phyloP scores from a whole-genome alignment of 2,888 invertebrate genomes.

The Congeria kusceri region DNA sequence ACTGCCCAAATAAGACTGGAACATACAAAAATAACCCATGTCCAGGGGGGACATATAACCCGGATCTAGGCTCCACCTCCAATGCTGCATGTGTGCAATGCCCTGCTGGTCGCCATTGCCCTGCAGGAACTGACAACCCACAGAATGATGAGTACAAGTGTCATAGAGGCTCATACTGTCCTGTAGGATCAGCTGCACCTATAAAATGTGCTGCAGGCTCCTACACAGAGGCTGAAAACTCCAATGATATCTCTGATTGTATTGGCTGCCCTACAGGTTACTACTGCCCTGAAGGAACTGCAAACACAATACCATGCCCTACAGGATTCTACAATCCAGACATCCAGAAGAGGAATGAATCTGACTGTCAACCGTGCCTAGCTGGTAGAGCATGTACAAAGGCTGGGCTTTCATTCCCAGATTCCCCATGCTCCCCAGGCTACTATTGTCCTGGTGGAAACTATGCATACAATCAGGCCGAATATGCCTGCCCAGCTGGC shows the following conservation, averaged over 20 bases:
- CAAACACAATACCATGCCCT: conserved; percentile 76
- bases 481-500: conserved; percentile 82
- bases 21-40: conserved; percentile 78
- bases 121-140: conserved; percentile 78
- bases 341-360: conserved; percentile 53
- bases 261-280: conserved; percentile 74
- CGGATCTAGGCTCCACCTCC: conserved; percentile 70
- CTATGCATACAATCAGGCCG: conserved; percentile 77
- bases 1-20: conserved; percentile 77
- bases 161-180: conserved; percentile 81
- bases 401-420: conserved; percentile 75
- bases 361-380: conserved; percentile 76
- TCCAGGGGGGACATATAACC: conserved; percentile 74
- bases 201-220: conserved; percentile 79
- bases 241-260: conserved; percentile 74
- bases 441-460: conserved; percentile 84
- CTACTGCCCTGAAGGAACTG: conserved; percentile 72
- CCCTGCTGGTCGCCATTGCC: conserved; percentile 81
- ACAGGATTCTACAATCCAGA: conserved; percentile 80
- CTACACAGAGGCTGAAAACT: conserved; percentile 81
- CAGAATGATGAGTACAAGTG: conserved; percentile 77
- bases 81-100: conserved; percentile 76
- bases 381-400: conserved; percentile 80
- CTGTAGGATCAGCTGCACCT: conserved; percentile 64
- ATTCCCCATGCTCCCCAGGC: conserved; percentile 81